These are phyloP conservation scores for Merluccius polli DNA, from an alignment of 2,797 vertebrate species.

Conservation along the genomic window DNA sequence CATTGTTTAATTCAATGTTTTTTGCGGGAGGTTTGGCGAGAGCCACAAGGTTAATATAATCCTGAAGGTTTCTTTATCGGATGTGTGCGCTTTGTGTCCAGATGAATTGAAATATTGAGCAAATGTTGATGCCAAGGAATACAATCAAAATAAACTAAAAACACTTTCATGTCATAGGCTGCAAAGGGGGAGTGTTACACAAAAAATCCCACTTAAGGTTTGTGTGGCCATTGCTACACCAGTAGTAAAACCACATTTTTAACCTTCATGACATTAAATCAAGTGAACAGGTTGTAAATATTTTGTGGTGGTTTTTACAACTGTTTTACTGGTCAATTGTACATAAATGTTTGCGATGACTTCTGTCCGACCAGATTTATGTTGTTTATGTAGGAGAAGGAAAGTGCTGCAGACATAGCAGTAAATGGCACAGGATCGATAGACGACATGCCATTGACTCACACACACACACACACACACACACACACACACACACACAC, in stretches of 20 bases:
- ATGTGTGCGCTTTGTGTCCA: too few species aligned
- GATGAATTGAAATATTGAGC: too few species aligned
- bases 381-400: not conserved
- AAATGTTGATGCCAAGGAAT: too few species aligned
- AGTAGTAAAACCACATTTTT: not conserved
- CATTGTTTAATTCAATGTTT: not conserved
- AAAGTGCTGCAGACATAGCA: not conserved
- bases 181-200: not conserved
- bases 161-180: not conserved
- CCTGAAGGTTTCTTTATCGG: too few species aligned
- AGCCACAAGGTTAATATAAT: too few species aligned
- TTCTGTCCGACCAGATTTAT: conserved; percentile 4
- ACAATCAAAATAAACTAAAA: not conserved
- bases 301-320: not conserved
- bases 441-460: not conserved
- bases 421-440: not conserved
- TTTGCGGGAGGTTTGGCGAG: not conserved
- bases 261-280: not conserved
- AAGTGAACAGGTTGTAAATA: not conserved
- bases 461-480: not conserved
- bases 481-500: conserved; percentile 1
- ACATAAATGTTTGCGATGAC: not conserved
- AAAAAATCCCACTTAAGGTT: not conserved
- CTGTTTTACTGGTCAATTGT: not conserved
- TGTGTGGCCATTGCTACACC: not conserved